Base-by-base conservation (phyloP, 2,797 vertebrate species). In the Meda fulgida region DNA sequence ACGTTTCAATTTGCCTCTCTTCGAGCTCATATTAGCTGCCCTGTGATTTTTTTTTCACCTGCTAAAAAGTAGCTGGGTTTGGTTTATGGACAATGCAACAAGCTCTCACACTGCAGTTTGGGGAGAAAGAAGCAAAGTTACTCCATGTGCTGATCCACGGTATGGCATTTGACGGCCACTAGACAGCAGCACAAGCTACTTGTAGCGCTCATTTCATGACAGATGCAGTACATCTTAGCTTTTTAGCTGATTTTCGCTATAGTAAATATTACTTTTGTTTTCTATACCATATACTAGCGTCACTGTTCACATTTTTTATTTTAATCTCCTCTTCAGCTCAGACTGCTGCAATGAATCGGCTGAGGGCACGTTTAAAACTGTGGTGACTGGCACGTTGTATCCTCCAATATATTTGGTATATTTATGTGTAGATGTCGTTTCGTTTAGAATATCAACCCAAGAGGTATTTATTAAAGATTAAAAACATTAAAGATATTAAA, bases 1-100 rank as follows among this genome's bases (percentile, higher is more conserved):
- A 67, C 51, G 53, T 79, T 85, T 85, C 65, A 14, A 5, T 71
- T 29, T 19, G 13, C 23, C 38, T 51, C 67, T 29, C 40, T 29
- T 85, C 23, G 67, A 63, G 55, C 76, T 85, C 84, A 85, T 84
- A 21, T 78, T 66, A 71, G 9, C 75, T 36, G 36, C 23, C 29
- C 2, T 14, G 19, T 60, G 38, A 11, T 73, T 31, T 1, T 51
- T 16, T 16, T 13, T 46, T 16, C 7, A 29, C 29, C 29, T 48
- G 10, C 23, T 76, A 5, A 38, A n/a, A 19, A 36, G 14, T 48
- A 65, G 8, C 11, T 63, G 13, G 6, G 2, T 7, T 36, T 65
- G 29, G 7, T 13, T 75, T 3, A 65, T 51, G 1, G 60, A 14
- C 14, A 26, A 26, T 5, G 40, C 58, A 36, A 72, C 16, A 75